phyloP scores from a whole-genome alignment of 2,797 vertebrate species.

The Melanotaenia parkinsoni region DNA sequence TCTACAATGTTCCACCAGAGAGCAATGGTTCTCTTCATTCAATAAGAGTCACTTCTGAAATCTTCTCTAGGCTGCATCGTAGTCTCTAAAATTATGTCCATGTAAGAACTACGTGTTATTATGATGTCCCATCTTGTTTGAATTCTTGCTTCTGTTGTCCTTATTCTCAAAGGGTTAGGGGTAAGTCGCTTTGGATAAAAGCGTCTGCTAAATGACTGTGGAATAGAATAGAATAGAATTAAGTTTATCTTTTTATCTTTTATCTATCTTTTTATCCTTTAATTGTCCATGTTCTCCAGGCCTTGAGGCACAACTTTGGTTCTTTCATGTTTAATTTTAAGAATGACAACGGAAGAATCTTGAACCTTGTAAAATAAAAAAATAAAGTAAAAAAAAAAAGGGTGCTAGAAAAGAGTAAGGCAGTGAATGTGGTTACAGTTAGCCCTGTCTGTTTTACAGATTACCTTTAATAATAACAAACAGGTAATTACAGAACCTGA shows the following conservation, averaged over 20 bases:
- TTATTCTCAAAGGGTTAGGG: too few species aligned
- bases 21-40: conserved; percentile 56
- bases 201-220: too few species aligned
- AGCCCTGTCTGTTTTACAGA: neutral
- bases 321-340: neutral
- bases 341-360: neutral
- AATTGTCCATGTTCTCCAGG: neutral
- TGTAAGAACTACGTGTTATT: neutral
- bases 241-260: neutral
- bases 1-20: conserved; percentile 64
- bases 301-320: neutral
- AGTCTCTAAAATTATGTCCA: neutral
- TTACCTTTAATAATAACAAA: conserved; percentile 2
- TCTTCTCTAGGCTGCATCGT: conserved; percentile 16
- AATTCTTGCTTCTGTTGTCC: too few species aligned
- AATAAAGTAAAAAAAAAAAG: neutral
- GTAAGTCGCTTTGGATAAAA: too few species aligned
- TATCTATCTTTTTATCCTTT: neutral
- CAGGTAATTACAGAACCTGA: conserved; percentile 1
- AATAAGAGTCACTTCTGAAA: conserved; percentile 13
- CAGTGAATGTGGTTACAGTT: neutral
- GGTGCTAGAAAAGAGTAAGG: neutral
- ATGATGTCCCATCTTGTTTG: too few species aligned
- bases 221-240: too few species aligned
- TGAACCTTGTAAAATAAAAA: conserved; percentile 3